Evolutionary conservation across 2,797 vertebrate species (phyloP).

Genomic region (Brachyalestes nurse): DNA sequence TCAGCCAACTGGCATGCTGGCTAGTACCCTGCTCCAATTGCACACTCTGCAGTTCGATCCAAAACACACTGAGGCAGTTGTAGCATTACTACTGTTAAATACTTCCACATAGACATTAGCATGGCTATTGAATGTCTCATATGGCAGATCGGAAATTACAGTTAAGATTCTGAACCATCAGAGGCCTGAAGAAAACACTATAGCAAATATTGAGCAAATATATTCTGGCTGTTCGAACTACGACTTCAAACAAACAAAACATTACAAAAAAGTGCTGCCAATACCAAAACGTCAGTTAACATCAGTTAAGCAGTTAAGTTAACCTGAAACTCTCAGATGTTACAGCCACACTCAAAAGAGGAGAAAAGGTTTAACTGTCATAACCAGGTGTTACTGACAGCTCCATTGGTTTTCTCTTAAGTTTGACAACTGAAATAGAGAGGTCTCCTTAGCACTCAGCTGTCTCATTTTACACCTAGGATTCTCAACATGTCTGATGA

Average conservation of each 20-base stretch:
- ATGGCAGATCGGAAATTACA: neutral
- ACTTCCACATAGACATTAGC: conserved; percentile 54
- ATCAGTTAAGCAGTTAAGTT: too few species aligned
- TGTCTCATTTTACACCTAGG: conserved; percentile 4
- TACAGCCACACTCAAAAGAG: neutral
- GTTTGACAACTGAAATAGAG: neutral
- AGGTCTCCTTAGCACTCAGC: neutral
- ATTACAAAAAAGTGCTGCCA: neutral
- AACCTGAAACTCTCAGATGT: neutral
- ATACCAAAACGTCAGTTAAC: neutral
- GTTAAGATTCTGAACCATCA: neutral
- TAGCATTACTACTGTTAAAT: conserved; percentile 41
- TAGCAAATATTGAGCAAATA: neutral
- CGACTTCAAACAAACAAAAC: neutral
- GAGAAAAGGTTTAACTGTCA: neutral
- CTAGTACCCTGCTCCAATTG: conserved; percentile 60
- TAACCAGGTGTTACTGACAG: neutral
- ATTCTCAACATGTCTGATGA: conserved; percentile 15
- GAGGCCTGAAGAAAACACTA: neutral
- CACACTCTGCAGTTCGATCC: conserved; percentile 61
- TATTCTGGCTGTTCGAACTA: too few species aligned
- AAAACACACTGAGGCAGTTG: conserved; percentile 64
- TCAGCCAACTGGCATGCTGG: conserved; percentile 65
- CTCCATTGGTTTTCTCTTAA: neutral
- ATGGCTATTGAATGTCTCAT: neutral